phyloP scores from a whole-genome alignment of 2,797 vertebrate genomes.

The Amazona ochrocephala region DNA sequence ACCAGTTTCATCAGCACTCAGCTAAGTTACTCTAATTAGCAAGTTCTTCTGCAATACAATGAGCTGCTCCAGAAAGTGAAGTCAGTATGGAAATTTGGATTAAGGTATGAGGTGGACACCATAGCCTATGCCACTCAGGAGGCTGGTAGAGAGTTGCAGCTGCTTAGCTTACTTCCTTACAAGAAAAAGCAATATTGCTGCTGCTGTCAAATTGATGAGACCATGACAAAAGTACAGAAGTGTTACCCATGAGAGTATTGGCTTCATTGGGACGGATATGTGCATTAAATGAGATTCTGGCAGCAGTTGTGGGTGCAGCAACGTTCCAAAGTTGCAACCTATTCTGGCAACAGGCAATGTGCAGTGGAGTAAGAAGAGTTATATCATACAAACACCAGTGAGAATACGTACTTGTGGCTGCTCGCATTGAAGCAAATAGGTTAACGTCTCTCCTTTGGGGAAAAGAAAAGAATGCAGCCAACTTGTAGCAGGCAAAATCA shows the following conservation, averaged over 20 bases:
- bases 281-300: neutral
- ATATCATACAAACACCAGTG: neutral
- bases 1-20: neutral
- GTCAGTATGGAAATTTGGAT: neutral
- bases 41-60: neutral
- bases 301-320: neutral
- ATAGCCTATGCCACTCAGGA: neutral
- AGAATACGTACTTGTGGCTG: neutral
- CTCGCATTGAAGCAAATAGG: neutral
- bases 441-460: neutral
- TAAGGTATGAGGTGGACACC: neutral
- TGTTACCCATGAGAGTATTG: neutral
- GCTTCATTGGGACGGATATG: neutral
- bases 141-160: neutral
- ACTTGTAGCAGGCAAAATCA: neutral
- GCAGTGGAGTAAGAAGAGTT: neutral
- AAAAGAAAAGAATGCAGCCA: neutral
- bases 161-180: neutral
- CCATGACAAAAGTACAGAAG: neutral
- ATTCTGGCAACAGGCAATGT: neutral
- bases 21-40: neutral
- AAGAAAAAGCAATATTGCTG: neutral
- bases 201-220: neutral
- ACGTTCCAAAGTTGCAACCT: neutral
- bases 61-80: neutral